phyloP scores from a whole-genome alignment of 2,797 vertebrate genomes.

The Sebastes cheni region DNA sequence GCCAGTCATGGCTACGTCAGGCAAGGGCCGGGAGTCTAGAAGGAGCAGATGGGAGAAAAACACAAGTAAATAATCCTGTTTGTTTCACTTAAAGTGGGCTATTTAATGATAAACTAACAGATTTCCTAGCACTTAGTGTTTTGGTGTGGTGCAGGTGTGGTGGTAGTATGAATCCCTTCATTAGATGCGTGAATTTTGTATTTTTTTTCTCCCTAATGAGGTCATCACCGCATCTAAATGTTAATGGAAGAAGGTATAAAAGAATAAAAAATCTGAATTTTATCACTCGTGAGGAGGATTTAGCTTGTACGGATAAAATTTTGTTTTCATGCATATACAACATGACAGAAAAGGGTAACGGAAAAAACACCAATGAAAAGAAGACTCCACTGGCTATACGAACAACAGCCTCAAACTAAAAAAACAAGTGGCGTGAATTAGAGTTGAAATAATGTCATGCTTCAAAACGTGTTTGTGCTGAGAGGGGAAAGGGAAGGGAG shows the following conservation, averaged over 20 bases:
- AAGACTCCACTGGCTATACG: conserved; percentile 57
- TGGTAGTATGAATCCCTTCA: conserved; percentile 33
- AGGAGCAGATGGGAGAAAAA: conserved; percentile 31
- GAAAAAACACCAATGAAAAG: conserved; percentile 59
- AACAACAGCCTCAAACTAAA: conserved; percentile 70
- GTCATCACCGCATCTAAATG: conserved; percentile 66
- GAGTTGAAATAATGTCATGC: conserved; percentile 81
- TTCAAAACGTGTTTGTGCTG: conserved; percentile 75
- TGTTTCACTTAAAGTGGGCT: conserved; percentile 33
- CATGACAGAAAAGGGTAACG: conserved; percentile 68
- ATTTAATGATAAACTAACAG: conserved; percentile 22
- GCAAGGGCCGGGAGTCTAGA: conserved; percentile 98
- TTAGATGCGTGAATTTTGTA: conserved; percentile 59
- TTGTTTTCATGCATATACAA: conserved; percentile 78
- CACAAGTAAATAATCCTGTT: conserved; percentile 32
- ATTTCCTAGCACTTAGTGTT: conserved; percentile 53
- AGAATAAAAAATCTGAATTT: conserved; percentile 21
- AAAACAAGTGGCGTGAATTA: conserved; percentile 70
- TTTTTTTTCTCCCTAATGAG: conserved; percentile 45
- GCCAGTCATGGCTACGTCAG: conserved; percentile 99
- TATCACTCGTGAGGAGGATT: conserved; percentile 25
- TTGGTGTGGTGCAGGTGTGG: conserved; percentile 66
- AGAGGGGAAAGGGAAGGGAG: conserved; percentile 17
- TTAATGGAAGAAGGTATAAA: conserved; percentile 54
- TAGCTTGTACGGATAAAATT: conserved; percentile 29